phyloP scores from a whole-genome alignment of 2,797 vertebrate genomes.

The Acropternis orthonyx region DNA sequence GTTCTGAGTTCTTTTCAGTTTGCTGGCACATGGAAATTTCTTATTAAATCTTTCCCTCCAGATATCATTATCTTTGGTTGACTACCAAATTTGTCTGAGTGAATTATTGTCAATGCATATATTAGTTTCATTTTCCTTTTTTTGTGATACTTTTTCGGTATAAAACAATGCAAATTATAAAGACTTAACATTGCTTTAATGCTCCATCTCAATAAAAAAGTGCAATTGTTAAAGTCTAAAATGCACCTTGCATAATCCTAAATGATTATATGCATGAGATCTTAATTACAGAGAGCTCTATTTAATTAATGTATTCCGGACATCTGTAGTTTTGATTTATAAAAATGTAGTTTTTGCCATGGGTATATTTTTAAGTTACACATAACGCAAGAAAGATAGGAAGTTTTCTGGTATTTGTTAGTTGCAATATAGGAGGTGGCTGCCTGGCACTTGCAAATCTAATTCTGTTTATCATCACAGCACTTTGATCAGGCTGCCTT shows the following conservation, averaged over 20 bases:
- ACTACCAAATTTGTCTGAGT: background rate
- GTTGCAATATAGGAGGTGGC: background rate
- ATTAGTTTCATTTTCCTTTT: background rate
- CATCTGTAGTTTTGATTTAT: background rate
- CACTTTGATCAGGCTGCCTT: background rate
- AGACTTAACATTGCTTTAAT: background rate
- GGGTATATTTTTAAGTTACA: background rate
- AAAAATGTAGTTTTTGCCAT: background rate
- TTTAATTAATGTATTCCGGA: background rate
- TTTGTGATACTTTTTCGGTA: background rate
- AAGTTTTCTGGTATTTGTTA: background rate
- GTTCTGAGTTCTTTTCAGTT: background rate
- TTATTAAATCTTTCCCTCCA: background rate
- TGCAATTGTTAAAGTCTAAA: background rate
- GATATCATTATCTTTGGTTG: background rate
- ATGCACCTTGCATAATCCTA: background rate
- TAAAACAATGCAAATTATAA: background rate
- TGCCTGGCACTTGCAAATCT: background rate
- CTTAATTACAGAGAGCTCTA: background rate
- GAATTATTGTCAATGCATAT: background rate
- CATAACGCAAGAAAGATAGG: background rate
- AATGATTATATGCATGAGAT: background rate
- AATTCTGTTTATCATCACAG: background rate
- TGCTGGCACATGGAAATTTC: background rate
- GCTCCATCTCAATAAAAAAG: background rate